Evolutionary conservation across 2,888 invertebrate species (phyloP).

Genomic region (Stenchaetothrips biformis): DNA sequence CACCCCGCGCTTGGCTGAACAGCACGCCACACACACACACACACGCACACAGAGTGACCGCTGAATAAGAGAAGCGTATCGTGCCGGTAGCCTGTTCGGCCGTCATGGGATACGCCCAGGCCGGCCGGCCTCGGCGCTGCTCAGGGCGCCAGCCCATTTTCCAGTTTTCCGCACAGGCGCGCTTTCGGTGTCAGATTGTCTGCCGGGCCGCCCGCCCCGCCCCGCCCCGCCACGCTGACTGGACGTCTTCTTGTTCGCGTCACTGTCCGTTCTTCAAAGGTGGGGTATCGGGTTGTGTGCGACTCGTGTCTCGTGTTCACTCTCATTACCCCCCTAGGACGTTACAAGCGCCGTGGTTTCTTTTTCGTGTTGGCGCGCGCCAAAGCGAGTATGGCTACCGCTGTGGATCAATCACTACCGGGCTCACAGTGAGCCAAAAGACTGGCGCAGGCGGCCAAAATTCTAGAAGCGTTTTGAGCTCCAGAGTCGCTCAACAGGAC

Average conservation of each 20-base stretch:
- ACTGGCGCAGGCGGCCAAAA: too few relatives aligned
- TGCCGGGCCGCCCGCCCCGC: not conserved
- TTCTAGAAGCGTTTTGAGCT: too few relatives aligned
- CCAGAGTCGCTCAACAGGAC: not conserved
- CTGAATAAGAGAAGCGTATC: not conserved
- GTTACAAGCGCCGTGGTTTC: too few relatives aligned
- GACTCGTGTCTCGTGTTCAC: too few relatives aligned
- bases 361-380: too few relatives aligned
- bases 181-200: not conserved
- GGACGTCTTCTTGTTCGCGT: not conserved
- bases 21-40: not conserved
- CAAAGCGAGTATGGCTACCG: too few relatives aligned
- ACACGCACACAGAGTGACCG: too few relatives aligned
- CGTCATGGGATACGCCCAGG: not conserved
- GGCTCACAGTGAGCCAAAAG: too few relatives aligned
- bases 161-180: constrained; percentile 6
- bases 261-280: too few relatives aligned
- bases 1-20: constrained; percentile 14
- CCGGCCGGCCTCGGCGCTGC: constrained; percentile 27
- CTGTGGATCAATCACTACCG: too few relatives aligned
- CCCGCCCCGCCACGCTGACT: not conserved
- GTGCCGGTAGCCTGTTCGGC: constrained; percentile 18
- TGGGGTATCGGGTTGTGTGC: too few relatives aligned
- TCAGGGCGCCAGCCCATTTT: not conserved
- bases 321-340: too few relatives aligned